phyloP scores from a whole-genome alignment of 1,140 invertebrate genomes.

The Heliconius hewitsoni region DNA sequence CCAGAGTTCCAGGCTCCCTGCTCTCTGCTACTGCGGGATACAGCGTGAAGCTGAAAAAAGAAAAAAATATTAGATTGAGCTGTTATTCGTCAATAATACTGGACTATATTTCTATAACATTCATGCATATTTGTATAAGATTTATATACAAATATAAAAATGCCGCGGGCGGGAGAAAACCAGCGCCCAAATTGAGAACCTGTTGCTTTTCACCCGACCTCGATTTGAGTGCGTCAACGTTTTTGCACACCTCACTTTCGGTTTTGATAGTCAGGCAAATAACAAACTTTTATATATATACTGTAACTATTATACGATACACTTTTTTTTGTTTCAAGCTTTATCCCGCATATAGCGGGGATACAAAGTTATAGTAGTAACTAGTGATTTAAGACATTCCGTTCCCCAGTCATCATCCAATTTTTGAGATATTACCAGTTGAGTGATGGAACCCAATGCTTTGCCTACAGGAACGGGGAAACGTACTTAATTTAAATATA shows the following conservation, averaged over 20 bases:
- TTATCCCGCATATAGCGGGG: too few relatives aligned
- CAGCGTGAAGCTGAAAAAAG: too few relatives aligned
- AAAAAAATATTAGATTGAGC: too few relatives aligned
- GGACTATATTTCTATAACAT: neutral
- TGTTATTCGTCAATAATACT: neutral
- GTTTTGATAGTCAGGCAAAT: constrained; percentile 29
- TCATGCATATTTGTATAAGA: neutral
- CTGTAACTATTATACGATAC: neutral
- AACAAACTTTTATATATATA: neutral
- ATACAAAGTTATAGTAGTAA: too few relatives aligned
- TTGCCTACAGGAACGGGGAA: too few relatives aligned
- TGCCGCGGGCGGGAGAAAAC: constrained; percentile 46
- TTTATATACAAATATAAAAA: constrained; percentile 2
- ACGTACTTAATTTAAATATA: too few relatives aligned
- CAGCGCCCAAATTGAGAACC: constrained; percentile 56
- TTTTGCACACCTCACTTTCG: constrained; percentile 45
- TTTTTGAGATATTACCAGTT: too few relatives aligned
- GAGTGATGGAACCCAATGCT: too few relatives aligned
- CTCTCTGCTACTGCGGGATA: too few relatives aligned
- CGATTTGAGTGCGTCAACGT: constrained; percentile 45
- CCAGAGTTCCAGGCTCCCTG: too few relatives aligned
- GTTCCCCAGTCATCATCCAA: too few relatives aligned
- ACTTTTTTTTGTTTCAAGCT: neutral
- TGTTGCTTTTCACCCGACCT: constrained; percentile 57
- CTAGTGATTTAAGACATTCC: too few relatives aligned